Conservation (phyloP, 2,888 invertebrate genomes). For the Tipula vernalis region DNA sequence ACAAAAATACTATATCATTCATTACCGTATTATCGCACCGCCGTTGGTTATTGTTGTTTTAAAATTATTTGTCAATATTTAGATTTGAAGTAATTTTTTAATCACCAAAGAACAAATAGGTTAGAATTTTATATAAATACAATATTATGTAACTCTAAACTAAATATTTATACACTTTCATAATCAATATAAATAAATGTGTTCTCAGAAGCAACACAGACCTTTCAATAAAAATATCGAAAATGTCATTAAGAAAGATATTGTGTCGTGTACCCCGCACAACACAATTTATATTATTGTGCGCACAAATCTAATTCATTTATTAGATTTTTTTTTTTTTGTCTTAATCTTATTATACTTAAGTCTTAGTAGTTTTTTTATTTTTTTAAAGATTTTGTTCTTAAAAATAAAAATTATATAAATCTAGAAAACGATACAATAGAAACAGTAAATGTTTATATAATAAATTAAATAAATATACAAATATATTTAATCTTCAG, state of each 20-base stretch:
- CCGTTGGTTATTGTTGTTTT: neutral
- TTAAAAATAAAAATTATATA: neutral
- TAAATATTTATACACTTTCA: neutral
- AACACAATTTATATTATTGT: neutral
- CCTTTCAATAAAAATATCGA: neutral
- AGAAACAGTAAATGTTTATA: neutral
- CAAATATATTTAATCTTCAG: neutral
- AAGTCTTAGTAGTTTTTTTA: neutral
- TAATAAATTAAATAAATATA: neutral
- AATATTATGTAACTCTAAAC: neutral
- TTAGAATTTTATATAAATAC: neutral
- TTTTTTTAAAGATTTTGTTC: neutral
- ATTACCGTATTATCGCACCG: too few relatives aligned
- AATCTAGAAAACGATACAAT: neutral
- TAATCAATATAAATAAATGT: neutral
- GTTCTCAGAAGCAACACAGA: neutral
- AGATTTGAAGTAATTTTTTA: neutral
- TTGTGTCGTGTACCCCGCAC: neutral
- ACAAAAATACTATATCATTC: neutral
- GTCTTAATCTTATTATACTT: neutral
- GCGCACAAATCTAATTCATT: neutral
- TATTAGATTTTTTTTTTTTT: neutral
- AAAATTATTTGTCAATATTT: neutral
- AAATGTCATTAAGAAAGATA: neutral
- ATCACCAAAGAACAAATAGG: neutral